Evolutionary conservation across 2,888 invertebrate species (phyloP).

Genomic region (Apeira syringaria): DNA sequence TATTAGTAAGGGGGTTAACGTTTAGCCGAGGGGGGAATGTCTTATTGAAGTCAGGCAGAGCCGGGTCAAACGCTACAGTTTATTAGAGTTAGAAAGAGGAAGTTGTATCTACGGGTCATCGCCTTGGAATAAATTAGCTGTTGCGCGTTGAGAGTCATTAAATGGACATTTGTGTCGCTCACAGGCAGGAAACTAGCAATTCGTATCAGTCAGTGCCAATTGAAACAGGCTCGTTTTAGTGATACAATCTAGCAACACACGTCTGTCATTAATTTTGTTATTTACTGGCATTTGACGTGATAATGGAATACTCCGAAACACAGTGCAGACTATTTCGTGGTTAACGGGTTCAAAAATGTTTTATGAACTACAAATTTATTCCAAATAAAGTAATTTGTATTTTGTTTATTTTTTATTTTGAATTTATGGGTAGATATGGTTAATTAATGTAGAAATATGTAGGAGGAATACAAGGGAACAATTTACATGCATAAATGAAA

Average conservation of each 20-base stretch:
- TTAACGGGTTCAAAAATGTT: no score
- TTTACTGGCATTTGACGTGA: no score
- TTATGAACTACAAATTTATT: no score
- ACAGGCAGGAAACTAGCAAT: conserved; percentile 68
- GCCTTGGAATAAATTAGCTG: conserved; percentile 64
- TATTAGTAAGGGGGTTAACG: no score
- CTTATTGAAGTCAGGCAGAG: conserved; percentile 25
- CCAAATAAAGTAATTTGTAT: no score
- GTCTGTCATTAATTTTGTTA: background rate
- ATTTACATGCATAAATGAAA: no score
- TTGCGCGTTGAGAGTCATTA: conserved; percentile 59
- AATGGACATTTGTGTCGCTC: conserved; percentile 63
- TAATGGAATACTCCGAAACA: no score
- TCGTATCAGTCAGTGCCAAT: conserved; percentile 62
- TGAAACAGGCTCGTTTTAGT: conserved; percentile 50
- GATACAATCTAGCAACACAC: conserved; percentile 2
- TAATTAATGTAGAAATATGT: no score
- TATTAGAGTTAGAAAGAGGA: conserved; percentile 36
- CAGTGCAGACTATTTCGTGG: no score
- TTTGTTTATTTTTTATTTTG: no score
- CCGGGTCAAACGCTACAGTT: conserved; percentile 32
- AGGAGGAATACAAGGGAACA: no score
- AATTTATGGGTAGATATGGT: no score
- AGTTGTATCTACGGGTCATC: conserved; percentile 42
- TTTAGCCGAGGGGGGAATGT: background rate